Evolutionary conservation across 2,113 vertebrate species (phyloP), one percentile per base, ranked within the genome.

Genomic region (Pseudorectes ferrugineus): DNA sequence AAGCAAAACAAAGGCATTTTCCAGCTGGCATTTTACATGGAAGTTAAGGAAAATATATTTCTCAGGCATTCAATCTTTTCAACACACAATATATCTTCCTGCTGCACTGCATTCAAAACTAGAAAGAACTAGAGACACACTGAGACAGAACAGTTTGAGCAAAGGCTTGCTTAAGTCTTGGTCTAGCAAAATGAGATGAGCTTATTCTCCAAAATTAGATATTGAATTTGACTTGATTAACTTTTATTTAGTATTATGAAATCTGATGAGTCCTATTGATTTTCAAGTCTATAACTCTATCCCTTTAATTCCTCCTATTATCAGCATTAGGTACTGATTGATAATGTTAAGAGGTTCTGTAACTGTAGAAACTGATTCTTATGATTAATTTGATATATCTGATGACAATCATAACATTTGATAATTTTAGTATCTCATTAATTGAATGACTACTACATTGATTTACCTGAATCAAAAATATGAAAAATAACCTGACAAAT

Each of bases 241-340:
- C 31, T 95, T 89, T 58, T 57, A 89, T 89, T 96, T 95, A 79
- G 20, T 76, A 24, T 82, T 89, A 66, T 59, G 49, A 91, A 92
- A 96, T 58, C 33, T 73, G 48, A 84, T 65, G 35, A 76, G 35
- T 36, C 33, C 2, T 79, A 89, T 73, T 89, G 91, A 91, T 91
- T 91, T 91, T 76, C 8, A 76, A 43, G 68, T 89, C 57, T 82
- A 13, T 85, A 89, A 57, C 33, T 73, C 22, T 68, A 58, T 54
- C 28, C 26, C 4, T 88, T 93, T 82, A 85, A 85, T 88, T 93
- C 11, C 10, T 85, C 7, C 19, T 58, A 29, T 89, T 94, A 88
- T 51, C 33, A 82, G 13, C 18, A 62, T 87, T 85, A 92, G 9
- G 5, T 85, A n/a, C 31, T 85, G 38, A 62, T 76, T 70, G 35